Conservation (phyloP, 2,888 invertebrate species). For the Saturnia japonica region DNA sequence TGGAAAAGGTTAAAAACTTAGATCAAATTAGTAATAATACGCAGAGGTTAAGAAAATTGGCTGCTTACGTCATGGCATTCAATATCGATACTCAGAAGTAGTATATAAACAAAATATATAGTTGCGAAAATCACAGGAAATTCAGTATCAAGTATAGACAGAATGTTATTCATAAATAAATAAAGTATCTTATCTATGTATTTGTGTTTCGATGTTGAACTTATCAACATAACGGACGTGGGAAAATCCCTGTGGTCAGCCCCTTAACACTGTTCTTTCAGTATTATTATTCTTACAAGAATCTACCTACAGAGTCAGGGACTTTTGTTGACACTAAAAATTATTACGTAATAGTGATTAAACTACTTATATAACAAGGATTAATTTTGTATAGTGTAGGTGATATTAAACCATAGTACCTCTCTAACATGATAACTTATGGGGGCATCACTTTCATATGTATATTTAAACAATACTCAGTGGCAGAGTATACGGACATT, state of each 20-base stretch:
- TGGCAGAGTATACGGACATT: no score
- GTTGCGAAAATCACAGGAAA: neutral
- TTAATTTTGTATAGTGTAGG: no score
- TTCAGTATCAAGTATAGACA: slow-evolving; percentile 1
- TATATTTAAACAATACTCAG: no score
- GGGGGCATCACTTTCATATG: no score
- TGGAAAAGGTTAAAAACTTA: neutral
- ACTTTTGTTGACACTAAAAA: no score
- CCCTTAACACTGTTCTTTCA: neutral
- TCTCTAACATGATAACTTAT: no score
- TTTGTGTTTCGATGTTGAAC: slow-evolving; percentile 3
- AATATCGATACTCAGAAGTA: neutral
- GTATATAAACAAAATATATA: neutral
- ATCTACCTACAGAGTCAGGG: neutral
- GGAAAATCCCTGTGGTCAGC: slow-evolving; percentile 6
- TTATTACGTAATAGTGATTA: no score
- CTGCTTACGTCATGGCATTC: neutral
- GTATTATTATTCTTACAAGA: neutral
- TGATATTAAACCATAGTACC: no score
- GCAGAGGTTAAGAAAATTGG: neutral
- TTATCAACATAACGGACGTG: slow-evolving; percentile 8
- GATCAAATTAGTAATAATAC: neutral
- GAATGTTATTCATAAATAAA: neutral
- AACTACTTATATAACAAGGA: no score
- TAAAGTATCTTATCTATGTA: neutral